Evolutionary conservation across 2,888 invertebrate species (phyloP), one percentile per base, ranked within the genome.

Genomic region (Nemapogon koenigi): DNA sequence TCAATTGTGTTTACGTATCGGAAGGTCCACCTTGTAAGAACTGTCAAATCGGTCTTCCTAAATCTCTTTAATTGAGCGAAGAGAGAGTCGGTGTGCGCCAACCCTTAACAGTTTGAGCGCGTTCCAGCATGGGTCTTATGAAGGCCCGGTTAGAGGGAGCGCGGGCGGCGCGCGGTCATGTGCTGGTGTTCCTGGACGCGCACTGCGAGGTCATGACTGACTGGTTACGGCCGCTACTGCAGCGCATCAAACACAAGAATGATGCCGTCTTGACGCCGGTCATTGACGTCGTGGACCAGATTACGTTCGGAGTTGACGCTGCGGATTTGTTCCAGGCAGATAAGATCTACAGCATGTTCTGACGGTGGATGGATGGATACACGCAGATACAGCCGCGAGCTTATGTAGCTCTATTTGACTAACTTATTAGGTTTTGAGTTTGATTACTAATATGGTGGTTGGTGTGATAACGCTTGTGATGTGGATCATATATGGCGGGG

Each of bases 141-240:
- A n/a, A 81, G 94, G 97, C 97, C 0, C 83, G 96, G 32, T 75
- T 97, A 47, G 88, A 88, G 35, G 97, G 98, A 29, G 97, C 97
- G 2, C 83, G 88, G 43, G 83, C 83, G 43, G 93, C 97, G 2
- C 60, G 51, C 1, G 95, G 91, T 1, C 89, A 92, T 55, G 89
- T 88, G 26, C 66, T 95, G 37, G 83, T 94, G 35, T 96, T 96
- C 69, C 78, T 95, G 44, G 96, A 96, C 76, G 90, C 95, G 2
- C 96, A 96, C 67, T 95, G 95, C 68, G 96, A 96, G 79, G 87
- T 84, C 3, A 88, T 87, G 43, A 66, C 70, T 27, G 84, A 87
- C 49, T 95, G 94, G 94, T 81, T 96, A 43, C 90, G 97, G 57
- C 98, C 98, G 0, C 68, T 97, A 37, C 76, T 97, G 47, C 85